These are phyloP conservation scores for Apocrypta bakeri DNA, from an alignment of 1,140 invertebrate species.

Conservation along the genomic window DNA sequence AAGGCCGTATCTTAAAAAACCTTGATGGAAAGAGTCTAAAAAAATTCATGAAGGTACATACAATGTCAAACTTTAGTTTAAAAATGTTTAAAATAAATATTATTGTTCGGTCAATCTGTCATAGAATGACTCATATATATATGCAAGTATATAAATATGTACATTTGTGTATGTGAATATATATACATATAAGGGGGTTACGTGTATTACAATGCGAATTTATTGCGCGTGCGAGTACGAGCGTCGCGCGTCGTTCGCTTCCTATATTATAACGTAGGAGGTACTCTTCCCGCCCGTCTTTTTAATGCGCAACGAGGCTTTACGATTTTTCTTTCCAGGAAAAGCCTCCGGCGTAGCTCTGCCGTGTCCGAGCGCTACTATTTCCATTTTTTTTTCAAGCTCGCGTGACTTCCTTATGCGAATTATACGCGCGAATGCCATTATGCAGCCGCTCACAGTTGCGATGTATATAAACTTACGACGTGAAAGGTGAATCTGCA, in stretches of 20 bases:
- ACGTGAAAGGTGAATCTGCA: too few species aligned
- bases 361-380: neutral
- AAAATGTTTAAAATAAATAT: too few species aligned
- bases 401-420: slow-evolving; percentile 34
- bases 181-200: too few species aligned
- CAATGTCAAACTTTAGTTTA: too few species aligned
- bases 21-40: too few species aligned
- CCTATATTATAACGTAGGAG: slow-evolving; percentile 9
- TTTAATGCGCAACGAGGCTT: neutral
- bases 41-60: too few species aligned
- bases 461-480: too few species aligned
- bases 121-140: too few species aligned
- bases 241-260: slow-evolving; percentile 27
- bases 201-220: slow-evolving; percentile 32
- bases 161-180: neutral
- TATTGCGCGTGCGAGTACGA: slow-evolving; percentile 14
- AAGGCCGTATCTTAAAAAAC: too few species aligned
- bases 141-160: neutral
- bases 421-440: slow-evolving; percentile 28
- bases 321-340: slow-evolving; percentile 37
- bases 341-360: neutral
- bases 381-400: slow-evolving; percentile 26
- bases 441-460: neutral
- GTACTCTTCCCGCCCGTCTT: neutral
- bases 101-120: too few species aligned